Evolutionary conservation across 2,797 vertebrate genomes (phyloP).

Genomic region (Ctenosaura bakeri): DNA sequence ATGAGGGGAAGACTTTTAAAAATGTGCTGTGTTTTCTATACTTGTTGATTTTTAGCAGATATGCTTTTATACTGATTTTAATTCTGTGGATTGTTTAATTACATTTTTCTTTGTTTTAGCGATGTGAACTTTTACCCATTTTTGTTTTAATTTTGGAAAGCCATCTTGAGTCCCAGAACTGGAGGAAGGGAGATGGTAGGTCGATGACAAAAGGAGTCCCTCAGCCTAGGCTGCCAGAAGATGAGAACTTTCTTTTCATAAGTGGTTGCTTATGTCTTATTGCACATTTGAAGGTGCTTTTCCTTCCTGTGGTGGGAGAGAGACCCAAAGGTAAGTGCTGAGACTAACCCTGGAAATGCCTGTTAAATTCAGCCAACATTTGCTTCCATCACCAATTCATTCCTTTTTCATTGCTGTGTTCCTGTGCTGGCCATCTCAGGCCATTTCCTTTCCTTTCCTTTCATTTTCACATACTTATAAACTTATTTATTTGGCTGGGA

Average conservation of each 20-base stretch:
- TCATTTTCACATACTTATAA: slow-evolving; percentile 58
- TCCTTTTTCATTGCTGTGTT: slow-evolving; percentile 65
- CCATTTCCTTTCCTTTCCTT: slow-evolving; percentile 69
- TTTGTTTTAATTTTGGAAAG: too few species aligned
- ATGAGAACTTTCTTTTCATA: background rate
- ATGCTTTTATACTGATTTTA: too few species aligned
- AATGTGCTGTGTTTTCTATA: too few species aligned
- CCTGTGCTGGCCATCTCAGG: background rate
- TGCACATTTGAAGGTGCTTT: background rate
- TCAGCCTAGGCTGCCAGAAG: background rate
- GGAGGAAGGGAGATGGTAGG: background rate
- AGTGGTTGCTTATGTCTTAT: background rate
- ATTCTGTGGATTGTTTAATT: too few species aligned
- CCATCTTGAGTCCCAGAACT: too few species aligned
- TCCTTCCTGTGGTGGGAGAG: background rate
- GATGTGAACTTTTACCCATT: too few species aligned
- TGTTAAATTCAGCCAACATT: slow-evolving; percentile 24
- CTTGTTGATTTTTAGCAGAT: too few species aligned
- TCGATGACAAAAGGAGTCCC: background rate
- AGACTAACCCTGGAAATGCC: background rate
- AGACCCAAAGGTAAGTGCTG: background rate
- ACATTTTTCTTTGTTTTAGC: too few species aligned
- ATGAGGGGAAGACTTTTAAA: too few species aligned
- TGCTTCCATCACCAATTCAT: background rate
- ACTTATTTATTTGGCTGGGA: slow-evolving; percentile 28